Percentiles rank a stretch among this genome's conserved stretches.
phyloP scores from a whole-genome alignment of 2,797 vertebrate genomes.

The Sparidentex hasta region DNA sequence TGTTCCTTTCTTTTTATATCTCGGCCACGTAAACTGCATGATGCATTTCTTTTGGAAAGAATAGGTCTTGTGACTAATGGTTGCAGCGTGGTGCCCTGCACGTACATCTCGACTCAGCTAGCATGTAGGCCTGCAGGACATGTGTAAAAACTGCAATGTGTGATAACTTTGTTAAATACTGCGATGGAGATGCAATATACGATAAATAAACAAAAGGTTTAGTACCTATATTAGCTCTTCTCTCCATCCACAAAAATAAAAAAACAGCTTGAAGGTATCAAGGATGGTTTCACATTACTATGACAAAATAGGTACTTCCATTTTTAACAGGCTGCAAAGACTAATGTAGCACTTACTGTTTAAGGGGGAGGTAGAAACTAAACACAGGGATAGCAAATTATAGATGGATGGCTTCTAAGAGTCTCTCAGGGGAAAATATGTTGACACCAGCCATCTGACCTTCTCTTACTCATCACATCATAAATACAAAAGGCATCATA shows the following conservation, averaged over 20 bases:
- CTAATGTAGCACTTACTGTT: not conserved
- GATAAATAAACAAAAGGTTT: too few relatives aligned
- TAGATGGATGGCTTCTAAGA: not conserved
- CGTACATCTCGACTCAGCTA: not conserved
- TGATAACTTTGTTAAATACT: too few relatives aligned
- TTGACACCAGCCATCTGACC: not conserved
- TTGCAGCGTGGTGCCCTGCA: too few relatives aligned
- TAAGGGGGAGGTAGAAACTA: not conserved
- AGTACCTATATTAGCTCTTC: too few relatives aligned
- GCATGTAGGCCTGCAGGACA: too few relatives aligned
- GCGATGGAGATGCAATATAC: too few relatives aligned
- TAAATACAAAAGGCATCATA: slow-evolving; percentile 28
- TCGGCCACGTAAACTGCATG: too few relatives aligned
- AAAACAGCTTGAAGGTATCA: not conserved
- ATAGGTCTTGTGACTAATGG: too few relatives aligned
- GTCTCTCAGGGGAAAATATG: slow-evolving; percentile 1
- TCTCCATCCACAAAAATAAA: slow-evolving; percentile 3
- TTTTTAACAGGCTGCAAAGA: not conserved
- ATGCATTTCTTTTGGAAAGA: too few relatives aligned
- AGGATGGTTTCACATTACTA: not conserved
- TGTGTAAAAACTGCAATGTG: too few relatives aligned
- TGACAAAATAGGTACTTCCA: not conserved
- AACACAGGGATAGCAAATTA: not conserved
- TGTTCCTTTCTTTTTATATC: too few relatives aligned
- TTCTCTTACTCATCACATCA: slow-evolving; percentile 46